Evolutionary conservation across 2,888 invertebrate species (phyloP).

Genomic region (Crioceris asparagi): DNA sequence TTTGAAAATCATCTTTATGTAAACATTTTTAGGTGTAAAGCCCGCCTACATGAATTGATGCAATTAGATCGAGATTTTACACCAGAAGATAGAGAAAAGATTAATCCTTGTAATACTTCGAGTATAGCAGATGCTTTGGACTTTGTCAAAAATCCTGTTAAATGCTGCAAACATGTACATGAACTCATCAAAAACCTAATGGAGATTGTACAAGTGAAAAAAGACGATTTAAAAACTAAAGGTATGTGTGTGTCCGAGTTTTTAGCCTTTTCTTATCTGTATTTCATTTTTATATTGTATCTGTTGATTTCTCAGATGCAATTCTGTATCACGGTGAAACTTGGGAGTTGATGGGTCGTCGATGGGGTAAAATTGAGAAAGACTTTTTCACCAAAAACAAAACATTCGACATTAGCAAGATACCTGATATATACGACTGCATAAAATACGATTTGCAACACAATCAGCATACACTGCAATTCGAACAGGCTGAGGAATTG

Average conservation of each 20-base stretch:
- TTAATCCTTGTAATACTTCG: slow-evolving; percentile 87
- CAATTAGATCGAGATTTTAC: slow-evolving; percentile 84
- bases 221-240: slow-evolving; percentile 82
- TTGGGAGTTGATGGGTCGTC: slow-evolving; percentile 94
- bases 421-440: slow-evolving; percentile 99
- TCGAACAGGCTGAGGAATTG: slow-evolving; percentile 82
- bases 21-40: slow-evolving; percentile 67
- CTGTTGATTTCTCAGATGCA: slow-evolving; percentile 65
- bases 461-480: slow-evolving; percentile 90
- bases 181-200: slow-evolving; percentile 76
- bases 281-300: no score
- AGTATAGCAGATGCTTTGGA: slow-evolving; percentile 87
- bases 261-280: slow-evolving; percentile 4
- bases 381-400: slow-evolving; percentile 92
- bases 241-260: slow-evolving; percentile 36
- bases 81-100: slow-evolving; percentile 69
- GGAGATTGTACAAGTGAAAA: slow-evolving; percentile 73
- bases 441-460: slow-evolving; percentile 98
- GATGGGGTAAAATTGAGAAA: slow-evolving; percentile 97
- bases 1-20: no score
- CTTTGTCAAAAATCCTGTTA: slow-evolving; percentile 91
- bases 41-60: slow-evolving; percentile 85
- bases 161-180: slow-evolving; percentile 86
- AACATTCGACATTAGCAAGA: slow-evolving; percentile 94
- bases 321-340: slow-evolving; percentile 96